Conservation (phyloP, 2,113 vertebrate genomes). For the Dicerorhinus sumatrensis region DNA sequence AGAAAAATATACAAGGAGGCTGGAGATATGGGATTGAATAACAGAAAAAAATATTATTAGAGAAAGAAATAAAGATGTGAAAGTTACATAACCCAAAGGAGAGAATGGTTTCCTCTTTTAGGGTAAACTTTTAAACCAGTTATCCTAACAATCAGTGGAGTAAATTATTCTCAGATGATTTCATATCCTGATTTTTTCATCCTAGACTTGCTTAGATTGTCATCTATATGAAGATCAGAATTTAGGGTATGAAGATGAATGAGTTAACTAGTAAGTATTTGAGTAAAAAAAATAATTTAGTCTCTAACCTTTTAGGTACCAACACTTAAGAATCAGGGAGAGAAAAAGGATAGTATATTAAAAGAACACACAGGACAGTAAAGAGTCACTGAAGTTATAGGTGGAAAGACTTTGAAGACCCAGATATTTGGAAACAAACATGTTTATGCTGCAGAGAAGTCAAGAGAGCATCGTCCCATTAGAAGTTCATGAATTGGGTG, state of each 20-base stretch:
- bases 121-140: background rate
- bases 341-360: background rate
- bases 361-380: background rate
- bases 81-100: background rate
- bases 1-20: background rate
- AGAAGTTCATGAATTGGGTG: background rate
- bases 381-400: background rate
- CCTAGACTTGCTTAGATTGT: rapidly evolving
- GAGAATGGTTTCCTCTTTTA: background rate
- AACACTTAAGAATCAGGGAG: background rate
- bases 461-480: background rate
- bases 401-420: background rate
- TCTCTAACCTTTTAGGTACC: background rate
- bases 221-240: background rate
- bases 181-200: background rate
- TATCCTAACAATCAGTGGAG: background rate
- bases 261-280: background rate
- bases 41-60: background rate
- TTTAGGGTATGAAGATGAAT: background rate
- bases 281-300: background rate
- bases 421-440: background rate
- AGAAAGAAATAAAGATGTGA: background rate
- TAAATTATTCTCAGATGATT: background rate
- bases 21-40: background rate
- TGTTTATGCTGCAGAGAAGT: too few relatives aligned